Evolutionary conservation across 2,888 invertebrate genomes (phyloP).

Genomic region (Orchesellides sinensis): DNA sequence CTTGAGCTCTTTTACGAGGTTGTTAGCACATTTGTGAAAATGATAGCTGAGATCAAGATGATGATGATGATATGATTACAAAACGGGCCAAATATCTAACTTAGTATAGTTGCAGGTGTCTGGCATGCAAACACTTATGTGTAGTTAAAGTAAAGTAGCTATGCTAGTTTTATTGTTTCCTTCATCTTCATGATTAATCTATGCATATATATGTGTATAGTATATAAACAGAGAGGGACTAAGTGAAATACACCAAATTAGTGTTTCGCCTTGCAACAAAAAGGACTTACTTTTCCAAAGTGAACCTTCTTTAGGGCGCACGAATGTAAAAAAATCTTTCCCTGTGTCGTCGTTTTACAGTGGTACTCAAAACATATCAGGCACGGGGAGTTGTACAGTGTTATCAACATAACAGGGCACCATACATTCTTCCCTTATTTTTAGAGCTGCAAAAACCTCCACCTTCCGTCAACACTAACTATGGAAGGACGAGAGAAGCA

Average conservation of each 20-base stretch:
- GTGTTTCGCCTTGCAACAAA: not conserved
- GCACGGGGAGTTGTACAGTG: too few species aligned
- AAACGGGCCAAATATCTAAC: not conserved
- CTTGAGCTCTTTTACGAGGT: conserved; percentile 6
- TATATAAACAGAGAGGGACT: not conserved
- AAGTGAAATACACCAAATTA: not conserved
- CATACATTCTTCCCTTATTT: not conserved
- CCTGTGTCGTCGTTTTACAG: not conserved
- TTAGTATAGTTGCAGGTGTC: not conserved
- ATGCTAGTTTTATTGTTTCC: conserved; percentile 1
- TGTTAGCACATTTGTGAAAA: conserved; percentile 20
- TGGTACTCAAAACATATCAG: not conserved
- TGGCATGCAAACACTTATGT: too few species aligned
- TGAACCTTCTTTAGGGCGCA: too few species aligned
- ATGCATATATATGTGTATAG: too few species aligned
- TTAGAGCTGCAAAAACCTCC: not conserved
- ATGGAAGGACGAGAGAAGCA: too few species aligned
- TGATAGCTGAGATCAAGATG: not conserved
- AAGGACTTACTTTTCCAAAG: too few species aligned
- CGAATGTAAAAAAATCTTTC: not conserved
- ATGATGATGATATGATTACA: conserved; percentile 1
- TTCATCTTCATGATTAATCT: conserved; percentile 1
- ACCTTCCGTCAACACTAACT: conserved; percentile 8
- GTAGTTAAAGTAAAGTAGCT: too few species aligned
- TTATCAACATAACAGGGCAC: not conserved